phyloP scores from a whole-genome alignment of 2,797 vertebrate species.

The Rhynchonycteris naso region DNA sequence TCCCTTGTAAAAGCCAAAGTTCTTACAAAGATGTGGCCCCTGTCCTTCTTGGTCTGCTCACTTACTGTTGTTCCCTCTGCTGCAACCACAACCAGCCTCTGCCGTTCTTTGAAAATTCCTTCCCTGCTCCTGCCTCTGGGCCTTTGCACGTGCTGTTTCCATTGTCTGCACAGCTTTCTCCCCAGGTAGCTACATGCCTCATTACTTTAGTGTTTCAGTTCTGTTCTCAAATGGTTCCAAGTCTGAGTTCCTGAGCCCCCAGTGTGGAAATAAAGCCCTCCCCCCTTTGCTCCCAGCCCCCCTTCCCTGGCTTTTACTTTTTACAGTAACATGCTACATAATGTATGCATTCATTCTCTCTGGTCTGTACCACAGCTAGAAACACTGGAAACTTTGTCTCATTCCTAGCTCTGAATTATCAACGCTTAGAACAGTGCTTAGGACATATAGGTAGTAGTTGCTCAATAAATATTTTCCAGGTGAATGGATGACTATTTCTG shows the following conservation, averaged over 20 bases:
- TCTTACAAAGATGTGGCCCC: neutral
- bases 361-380: neutral
- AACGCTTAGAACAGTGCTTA: neutral
- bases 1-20: neutral
- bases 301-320: slow-evolving; percentile 29
- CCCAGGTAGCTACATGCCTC: neutral
- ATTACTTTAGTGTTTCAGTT: neutral
- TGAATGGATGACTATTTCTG: neutral
- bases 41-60: neutral
- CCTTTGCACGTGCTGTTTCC: neutral
- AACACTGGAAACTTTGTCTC: neutral
- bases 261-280: neutral
- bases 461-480: neutral
- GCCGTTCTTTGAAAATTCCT: neutral
- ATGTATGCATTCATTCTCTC: neutral
- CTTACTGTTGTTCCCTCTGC: neutral
- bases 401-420: neutral
- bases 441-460: neutral
- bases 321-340: neutral
- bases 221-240: neutral
- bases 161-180: neutral
- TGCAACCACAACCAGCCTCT: neutral
- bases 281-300: neutral
- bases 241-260: neutral
- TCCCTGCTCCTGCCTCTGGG: neutral